Base-by-base conservation (phyloP, 2,888 invertebrate genomes). In the Himalopsyche anomala region DNA sequence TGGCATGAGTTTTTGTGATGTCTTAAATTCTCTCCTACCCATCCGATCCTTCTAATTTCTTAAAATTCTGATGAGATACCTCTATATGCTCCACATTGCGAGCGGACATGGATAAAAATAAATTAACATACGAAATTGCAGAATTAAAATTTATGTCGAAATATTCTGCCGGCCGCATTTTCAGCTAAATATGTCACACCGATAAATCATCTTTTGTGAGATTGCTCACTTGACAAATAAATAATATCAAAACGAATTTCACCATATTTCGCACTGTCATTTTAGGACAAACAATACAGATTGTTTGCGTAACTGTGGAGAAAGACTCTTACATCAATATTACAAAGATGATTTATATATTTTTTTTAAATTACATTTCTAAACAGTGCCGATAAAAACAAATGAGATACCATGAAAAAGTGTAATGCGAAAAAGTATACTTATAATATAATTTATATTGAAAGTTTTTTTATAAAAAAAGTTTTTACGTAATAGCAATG, bases 151-250 rank as follows among this genome's bases (percentile, higher is more conserved):
- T 56, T 56, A 17, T n/a, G 19, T 11, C 62, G 28, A 62, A 62
- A 19, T 62, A 62, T 62, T 15, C 11, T 19, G 56, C n/a, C 56
- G n/a, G 5, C 19, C 19, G 62, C 62, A n/a, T 19, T 28, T 62
- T 62, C 28, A 28, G 62, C 28, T 74, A 36, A 74, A 74, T 74
- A 74, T 74, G 74, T 74, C 74, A 5, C 74, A 74, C 12, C 28
- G n/a, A 74, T 74, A 74, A 74, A 74, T 74, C 74, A 74, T 74
- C 74, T 38, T 74, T 74, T 74, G 74, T 74, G 74, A 38, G 74
- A 36, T 74, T 74, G 74, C 74, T 74, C 74, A 74, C 28, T 74
- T 74, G 74, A 74, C 36, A 74, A 74, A 74, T 62, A 62, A 62
- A 62, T 62, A 74, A 74, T 74, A 74, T 74, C 74, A 36, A 36